Base-by-base conservation (phyloP, 2,888 invertebrate species). In the Globia sparganii region DNA sequence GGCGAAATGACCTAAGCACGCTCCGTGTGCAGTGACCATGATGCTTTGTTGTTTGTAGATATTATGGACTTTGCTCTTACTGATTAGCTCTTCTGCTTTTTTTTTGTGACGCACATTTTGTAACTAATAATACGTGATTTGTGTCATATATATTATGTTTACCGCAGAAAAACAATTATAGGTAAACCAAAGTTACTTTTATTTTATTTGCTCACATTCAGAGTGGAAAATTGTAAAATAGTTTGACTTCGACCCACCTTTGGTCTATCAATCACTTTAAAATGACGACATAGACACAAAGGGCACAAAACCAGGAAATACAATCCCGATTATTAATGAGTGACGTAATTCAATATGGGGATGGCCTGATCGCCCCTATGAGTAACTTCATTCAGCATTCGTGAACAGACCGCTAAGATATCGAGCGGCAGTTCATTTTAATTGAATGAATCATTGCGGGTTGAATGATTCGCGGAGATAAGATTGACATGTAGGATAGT, bases 1-100 rank as follows among this genome's bases (percentile, higher is more conserved):
- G 75, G 83, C 87, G 81, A 85, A 87, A 89, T 92, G 90, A 91
- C 85, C 87, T 89, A 84, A 90, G 85, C 86, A 87, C 83, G 74
- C 81, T 81, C 74, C 72, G 66, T 77, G 65, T 83, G 75, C 69
- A 83, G 87, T 85, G 82, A 82, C 90, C 82, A 87, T 81, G 70
- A 77, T 68, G 31, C 68, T 80, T 68, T 75, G 66, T 78, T 85
- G 53, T 74, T 62, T 40, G 58, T 46, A 72, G 62, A 84, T 62
- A 72, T 70, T 75, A 46, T 62, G 75, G 74, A 84, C 84, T 85
- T 84, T 82, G 86, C 66, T 67, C 82, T 53, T 64, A 75, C 75
- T 70, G 82, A 85, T 85, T 74, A 77, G 25, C 58, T 61, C 11
- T 59, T 49, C 40, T 58, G 53, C 21, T 72, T 72, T 81, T 72